Evolutionary conservation across 2,113 vertebrate species (phyloP).

Genomic region (Calidris pugnax): DNA sequence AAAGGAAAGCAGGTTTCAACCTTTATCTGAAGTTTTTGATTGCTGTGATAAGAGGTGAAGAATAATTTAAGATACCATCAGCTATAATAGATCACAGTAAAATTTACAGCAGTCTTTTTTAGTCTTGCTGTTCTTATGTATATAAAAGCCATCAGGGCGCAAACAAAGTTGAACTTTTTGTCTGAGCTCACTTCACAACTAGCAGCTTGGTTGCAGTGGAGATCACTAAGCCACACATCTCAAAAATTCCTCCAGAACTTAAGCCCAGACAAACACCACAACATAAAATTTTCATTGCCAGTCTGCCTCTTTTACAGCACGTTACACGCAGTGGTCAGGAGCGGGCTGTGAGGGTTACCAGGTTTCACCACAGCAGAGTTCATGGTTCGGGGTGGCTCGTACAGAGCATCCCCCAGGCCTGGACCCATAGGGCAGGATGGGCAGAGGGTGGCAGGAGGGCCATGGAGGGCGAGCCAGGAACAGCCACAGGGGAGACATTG

Average conservation of each 20-base stretch:
- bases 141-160: background rate
- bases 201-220: background rate
- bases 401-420: background rate
- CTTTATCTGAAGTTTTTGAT: slow-evolving; percentile 1
- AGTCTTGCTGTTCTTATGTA: background rate
- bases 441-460: background rate
- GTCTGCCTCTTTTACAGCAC: background rate
- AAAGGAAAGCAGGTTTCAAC: background rate
- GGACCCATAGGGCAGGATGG: background rate
- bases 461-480: background rate
- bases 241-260: background rate
- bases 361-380: background rate
- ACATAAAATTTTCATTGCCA: background rate
- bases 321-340: background rate
- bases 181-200: background rate
- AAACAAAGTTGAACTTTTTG: background rate
- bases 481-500: background rate
- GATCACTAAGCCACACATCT: background rate
- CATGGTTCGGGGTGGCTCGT: accelerated
- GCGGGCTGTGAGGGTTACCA: background rate
- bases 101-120: background rate
- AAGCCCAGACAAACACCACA: background rate
- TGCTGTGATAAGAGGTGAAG: background rate
- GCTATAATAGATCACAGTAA: slow-evolving; percentile 36
- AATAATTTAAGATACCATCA: slow-evolving; percentile 39